These are phyloP conservation scores for Amazona guildingii DNA, from an alignment of 2,113 vertebrate species.

Conservation along the genomic window DNA sequence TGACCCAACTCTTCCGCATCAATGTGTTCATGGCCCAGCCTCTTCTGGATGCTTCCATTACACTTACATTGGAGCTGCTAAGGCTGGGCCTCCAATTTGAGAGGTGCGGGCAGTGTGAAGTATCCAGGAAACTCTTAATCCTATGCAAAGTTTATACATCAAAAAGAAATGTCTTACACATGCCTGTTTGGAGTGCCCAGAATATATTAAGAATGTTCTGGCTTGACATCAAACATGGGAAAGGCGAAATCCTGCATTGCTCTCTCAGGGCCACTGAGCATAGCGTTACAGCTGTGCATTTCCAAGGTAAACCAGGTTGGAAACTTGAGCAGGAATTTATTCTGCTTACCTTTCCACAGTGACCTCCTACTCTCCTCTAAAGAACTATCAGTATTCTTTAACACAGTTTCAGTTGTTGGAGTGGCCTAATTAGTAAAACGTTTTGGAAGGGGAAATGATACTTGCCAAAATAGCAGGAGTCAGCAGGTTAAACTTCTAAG, in stretches of 20 bases:
- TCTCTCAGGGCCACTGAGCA: background rate
- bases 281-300: background rate
- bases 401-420: background rate
- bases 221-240: background rate
- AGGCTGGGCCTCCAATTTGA: background rate
- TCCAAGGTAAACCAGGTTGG: background rate
- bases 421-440: background rate
- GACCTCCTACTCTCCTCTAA: background rate
- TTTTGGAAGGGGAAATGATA: background rate
- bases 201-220: background rate
- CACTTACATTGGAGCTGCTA: background rate
- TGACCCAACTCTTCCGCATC: accelerated
- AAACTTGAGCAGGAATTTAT: background rate
- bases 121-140: background rate
- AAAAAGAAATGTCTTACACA: background rate
- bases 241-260: background rate
- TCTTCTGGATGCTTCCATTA: background rate
- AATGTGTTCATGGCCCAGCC: background rate
- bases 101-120: accelerated
- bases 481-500: background rate
- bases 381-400: background rate
- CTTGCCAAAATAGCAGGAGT: background rate
- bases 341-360: background rate
- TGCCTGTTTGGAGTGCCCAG: background rate
- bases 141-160: background rate